A percentile compares a stretch with the other conserved stretches of the same genome.
Conservation (phyloP, 2,797 vertebrate species). For the Tapera naevia region DNA sequence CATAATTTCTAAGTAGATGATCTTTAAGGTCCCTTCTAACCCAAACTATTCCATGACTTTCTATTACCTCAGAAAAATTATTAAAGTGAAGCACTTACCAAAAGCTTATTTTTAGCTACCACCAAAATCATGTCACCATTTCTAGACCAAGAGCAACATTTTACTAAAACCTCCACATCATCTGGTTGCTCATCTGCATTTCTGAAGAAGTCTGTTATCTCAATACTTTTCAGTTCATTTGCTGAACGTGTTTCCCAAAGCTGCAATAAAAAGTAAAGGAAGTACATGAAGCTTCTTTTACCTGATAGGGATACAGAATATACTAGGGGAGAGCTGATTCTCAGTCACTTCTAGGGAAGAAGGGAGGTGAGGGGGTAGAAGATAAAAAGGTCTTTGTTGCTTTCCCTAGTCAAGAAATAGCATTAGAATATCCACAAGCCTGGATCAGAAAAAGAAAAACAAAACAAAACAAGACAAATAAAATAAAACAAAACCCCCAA, state of each 20-base stretch:
- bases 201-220: conserved; percentile 78
- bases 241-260: conserved; percentile 85
- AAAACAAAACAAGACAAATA: neutral
- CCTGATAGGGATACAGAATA: neutral
- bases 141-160: conserved; percentile 91
- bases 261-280: conserved; percentile 71
- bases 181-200: conserved; percentile 76
- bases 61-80: neutral
- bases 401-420: neutral
- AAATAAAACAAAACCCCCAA: neutral
- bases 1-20: neutral
- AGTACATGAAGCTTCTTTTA: neutral
- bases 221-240: conserved; percentile 87
- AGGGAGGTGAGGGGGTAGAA: neutral
- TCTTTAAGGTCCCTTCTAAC: neutral
- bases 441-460: neutral
- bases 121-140: conserved; percentile 83
- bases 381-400: neutral
- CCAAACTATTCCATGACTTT: neutral
- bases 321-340: neutral
- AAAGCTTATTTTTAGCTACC: conserved; percentile 85
- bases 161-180: conserved; percentile 83
- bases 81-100: conserved; percentile 80
- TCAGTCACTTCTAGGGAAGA: neutral
- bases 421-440: neutral